phyloP scores from a whole-genome alignment of 2,797 vertebrate species.

The Epinephelus coioides region DNA sequence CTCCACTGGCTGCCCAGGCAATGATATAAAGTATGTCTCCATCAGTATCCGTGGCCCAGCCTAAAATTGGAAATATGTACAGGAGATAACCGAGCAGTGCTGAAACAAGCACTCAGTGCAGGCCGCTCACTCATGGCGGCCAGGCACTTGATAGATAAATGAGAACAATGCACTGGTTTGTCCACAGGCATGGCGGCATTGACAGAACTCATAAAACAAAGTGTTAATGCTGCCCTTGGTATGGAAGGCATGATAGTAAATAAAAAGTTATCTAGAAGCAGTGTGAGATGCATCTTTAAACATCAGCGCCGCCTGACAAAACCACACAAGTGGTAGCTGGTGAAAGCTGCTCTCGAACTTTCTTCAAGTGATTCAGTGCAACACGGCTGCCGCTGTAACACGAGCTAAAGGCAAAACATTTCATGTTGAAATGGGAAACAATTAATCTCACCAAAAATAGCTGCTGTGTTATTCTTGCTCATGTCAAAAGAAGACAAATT shows the following conservation, averaged over 20 bases:
- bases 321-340: constrained; percentile 25
- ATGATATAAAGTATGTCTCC: constrained; percentile 45
- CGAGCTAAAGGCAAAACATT: not conserved
- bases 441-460: constrained; percentile 20
- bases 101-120: constrained; percentile 42
- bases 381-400: constrained; percentile 25
- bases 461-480: not conserved
- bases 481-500: constrained; percentile 1
- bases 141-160: constrained; percentile 66
- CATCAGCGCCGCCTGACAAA: constrained; percentile 28
- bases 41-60: constrained; percentile 37
- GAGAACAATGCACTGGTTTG: constrained; percentile 63
- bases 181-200: constrained; percentile 55
- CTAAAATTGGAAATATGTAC: constrained; percentile 62
- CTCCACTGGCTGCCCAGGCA: constrained; percentile 25
- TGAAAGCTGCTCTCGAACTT: constrained; percentile 29
- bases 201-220: constrained; percentile 73
- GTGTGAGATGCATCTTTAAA: constrained; percentile 45
- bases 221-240: constrained; percentile 62
- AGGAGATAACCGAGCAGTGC: constrained; percentile 43
- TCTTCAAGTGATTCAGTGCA: constrained; percentile 38
- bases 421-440: constrained; percentile 22
- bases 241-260: constrained; percentile 65
- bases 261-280: constrained; percentile 54
- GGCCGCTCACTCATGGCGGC: constrained; percentile 45